A percentile compares a stretch with the other conserved stretches of the same genome.
Conservation (phyloP, 2,888 invertebrate species). For the Noctua janthina region DNA sequence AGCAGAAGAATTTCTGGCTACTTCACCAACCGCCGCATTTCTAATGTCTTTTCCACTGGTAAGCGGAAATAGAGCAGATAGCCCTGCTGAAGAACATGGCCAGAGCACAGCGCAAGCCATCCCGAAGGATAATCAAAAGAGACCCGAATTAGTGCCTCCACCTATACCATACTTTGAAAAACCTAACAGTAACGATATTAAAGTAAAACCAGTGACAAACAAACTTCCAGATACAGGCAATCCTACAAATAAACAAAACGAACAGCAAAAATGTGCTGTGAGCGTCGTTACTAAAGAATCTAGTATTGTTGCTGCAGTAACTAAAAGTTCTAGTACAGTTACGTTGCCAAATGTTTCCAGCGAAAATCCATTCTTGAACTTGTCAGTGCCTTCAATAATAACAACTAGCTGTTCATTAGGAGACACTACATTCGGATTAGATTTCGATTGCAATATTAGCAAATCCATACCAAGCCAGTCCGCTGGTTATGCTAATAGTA, state of each 20-base stretch:
- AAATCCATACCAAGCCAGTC: constrained; percentile 81
- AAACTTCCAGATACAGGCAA: constrained; percentile 66
- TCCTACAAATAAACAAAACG: constrained; percentile 73
- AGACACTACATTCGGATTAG: constrained; percentile 82
- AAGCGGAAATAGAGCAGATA: constrained; percentile 89
- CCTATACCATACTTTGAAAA: constrained; percentile 77
- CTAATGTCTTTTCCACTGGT: constrained; percentile 94
- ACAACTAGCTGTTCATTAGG: constrained; percentile 79
- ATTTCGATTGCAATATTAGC: constrained; percentile 84
- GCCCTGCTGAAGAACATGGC: constrained; percentile 83
- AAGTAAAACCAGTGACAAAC: constrained; percentile 69
- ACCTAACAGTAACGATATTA: constrained; percentile 67
- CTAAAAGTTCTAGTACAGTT: constrained; percentile 72
- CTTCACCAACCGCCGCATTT: constrained; percentile 94
- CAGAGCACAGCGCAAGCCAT: constrained; percentile 70
- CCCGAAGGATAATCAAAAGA: constrained; percentile 74
- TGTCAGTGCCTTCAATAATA: constrained; percentile 83
- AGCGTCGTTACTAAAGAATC: constrained; percentile 72
- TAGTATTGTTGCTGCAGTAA: constrained; percentile 40
- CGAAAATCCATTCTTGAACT: constrained; percentile 86
- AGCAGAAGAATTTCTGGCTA: constrained; percentile 88
- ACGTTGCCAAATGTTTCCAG: constrained; percentile 72
- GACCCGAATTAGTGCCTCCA: constrained; percentile 73
- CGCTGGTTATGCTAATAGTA: constrained; percentile 76
- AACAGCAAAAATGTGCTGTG: constrained; percentile 76